These are phyloP conservation scores for Tinea pellionella DNA, from an alignment of 2,888 invertebrate species.

Conservation along the genomic window DNA sequence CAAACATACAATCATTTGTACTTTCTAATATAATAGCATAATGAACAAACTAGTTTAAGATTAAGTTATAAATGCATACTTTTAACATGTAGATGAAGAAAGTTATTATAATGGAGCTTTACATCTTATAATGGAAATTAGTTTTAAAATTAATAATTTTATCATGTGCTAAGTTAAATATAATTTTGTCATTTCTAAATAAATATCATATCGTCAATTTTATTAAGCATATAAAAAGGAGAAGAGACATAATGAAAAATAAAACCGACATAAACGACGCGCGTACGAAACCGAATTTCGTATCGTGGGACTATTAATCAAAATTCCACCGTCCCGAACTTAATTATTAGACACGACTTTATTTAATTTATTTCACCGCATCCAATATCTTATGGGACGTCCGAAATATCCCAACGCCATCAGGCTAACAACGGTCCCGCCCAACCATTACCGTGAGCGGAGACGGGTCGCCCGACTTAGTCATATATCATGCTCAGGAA, in stretches of 20 bases:
- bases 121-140: too few species aligned
- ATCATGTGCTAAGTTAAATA: too few species aligned
- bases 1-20: too few species aligned
- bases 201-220: not conserved
- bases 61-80: too few species aligned
- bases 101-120: too few species aligned
- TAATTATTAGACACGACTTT: conserved; percentile 45
- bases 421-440: conserved; percentile 23
- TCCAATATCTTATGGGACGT: conserved; percentile 29
- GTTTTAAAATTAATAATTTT: too few species aligned
- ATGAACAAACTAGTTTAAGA: too few species aligned
- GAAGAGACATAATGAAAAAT: not conserved
- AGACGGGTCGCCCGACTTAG: conserved; percentile 26
- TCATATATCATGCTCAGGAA: conserved; percentile 17
- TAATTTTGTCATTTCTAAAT: not conserved
- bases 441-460: conserved; percentile 32
- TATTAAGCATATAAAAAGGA: not conserved
- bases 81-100: too few species aligned
- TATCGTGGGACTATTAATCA: conserved; percentile 34
- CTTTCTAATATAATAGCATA: too few species aligned
- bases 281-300: conserved; percentile 11
- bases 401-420: conserved; percentile 31
- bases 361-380: conserved; percentile 42
- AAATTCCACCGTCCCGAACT: conserved; percentile 30
- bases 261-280: not conserved